Evolutionary conservation across 2,113 vertebrate genomes (phyloP).

Genomic region (Bostrychus sinensis): DNA sequence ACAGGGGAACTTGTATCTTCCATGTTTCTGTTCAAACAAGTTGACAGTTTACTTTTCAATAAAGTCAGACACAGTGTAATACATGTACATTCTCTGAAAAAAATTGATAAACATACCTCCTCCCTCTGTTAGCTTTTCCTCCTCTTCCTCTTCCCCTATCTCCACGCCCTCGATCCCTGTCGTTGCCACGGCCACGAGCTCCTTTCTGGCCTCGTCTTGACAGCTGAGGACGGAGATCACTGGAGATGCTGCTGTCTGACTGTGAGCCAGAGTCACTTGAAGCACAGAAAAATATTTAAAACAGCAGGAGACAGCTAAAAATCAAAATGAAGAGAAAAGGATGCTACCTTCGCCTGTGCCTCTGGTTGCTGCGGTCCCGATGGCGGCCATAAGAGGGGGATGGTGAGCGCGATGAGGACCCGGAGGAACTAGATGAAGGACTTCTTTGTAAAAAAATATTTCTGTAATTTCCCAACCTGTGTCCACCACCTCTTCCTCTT

Average conservation of each 20-base stretch:
- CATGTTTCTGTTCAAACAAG: conserved; percentile 56
- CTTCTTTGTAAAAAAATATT: conserved; percentile 92
- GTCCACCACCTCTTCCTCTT: conserved; percentile 72
- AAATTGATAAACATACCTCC: conserved; percentile 61
- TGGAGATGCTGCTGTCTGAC: conserved; percentile 82
- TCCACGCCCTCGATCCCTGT: conserved; percentile 73
- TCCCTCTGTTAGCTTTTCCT: conserved; percentile 78
- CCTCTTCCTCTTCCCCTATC: conserved; percentile 79
- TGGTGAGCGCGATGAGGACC: conserved; percentile 86
- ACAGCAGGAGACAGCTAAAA: background rate
- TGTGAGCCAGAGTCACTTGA: conserved; percentile 81
- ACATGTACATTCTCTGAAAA: background rate
- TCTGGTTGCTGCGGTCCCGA: conserved; percentile 78
- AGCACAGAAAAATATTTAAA: background rate
- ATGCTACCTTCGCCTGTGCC: conserved; percentile 70
- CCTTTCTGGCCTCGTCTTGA: conserved; percentile 77
- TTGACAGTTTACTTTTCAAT: background rate
- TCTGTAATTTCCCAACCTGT: conserved; percentile 85
- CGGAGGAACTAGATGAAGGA: conserved; percentile 86
- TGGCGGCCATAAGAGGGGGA: conserved; percentile 85
- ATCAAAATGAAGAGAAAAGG: background rate
- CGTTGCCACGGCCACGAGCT: conserved; percentile 75
- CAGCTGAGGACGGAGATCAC: conserved; percentile 76
- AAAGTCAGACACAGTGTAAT: too few species aligned
- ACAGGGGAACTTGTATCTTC: conserved; percentile 71